These are phyloP conservation scores for Limnephilus rhombicus DNA, from an alignment of 2,888 invertebrate species.

Conservation along the genomic window DNA sequence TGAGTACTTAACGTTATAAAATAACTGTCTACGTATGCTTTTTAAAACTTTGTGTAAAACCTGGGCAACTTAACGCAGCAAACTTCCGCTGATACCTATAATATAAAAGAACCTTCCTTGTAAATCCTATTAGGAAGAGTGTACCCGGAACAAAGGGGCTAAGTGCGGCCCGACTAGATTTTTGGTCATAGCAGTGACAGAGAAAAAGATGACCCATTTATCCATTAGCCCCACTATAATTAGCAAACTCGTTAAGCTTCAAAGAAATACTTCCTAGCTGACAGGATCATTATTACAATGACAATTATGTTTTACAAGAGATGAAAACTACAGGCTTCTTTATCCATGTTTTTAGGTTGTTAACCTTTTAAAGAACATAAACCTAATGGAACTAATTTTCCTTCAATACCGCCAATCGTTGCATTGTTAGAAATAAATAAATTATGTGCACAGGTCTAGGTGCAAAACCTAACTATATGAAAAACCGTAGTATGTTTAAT, in stretches of 20 bases:
- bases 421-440: background rate
- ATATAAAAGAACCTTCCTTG: background rate
- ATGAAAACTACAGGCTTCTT: background rate
- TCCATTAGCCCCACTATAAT: background rate
- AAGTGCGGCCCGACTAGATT: background rate
- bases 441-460: too few species aligned
- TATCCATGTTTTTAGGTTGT: background rate
- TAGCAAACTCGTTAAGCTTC: background rate
- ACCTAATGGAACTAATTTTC: too few species aligned
- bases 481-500: too few species aligned
- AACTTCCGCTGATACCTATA: background rate
- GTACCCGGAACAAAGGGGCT: background rate
- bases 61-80: too few species aligned
- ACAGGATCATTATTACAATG: background rate
- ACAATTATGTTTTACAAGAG: background rate
- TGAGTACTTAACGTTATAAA: too few species aligned
- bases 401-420: too few species aligned
- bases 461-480: too few species aligned
- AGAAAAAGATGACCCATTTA: constrained; percentile 1
- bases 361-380: too few species aligned
- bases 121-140: background rate
- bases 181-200: background rate
- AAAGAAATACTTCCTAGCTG: background rate
- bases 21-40: too few species aligned
- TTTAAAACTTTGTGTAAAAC: too few species aligned